Percentiles rank a stretch among this genome's conserved stretches.
These are phyloP conservation scores for Saccostrea cuccullata DNA, from an alignment of 1,140 invertebrate species.

Conservation along the genomic window DNA sequence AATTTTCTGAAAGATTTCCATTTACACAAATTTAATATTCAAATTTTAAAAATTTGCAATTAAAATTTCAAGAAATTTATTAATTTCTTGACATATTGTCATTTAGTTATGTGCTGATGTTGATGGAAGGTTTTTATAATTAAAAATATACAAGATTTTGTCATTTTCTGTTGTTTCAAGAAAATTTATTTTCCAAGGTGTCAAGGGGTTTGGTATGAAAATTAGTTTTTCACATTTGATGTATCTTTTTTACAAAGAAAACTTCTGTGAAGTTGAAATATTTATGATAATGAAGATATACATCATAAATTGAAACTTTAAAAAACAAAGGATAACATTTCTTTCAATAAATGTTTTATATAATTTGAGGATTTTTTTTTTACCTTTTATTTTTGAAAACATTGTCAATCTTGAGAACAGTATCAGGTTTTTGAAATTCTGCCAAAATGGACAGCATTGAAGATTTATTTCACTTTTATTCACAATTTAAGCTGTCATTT, in stretches of 20 bases:
- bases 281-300: conserved; percentile 28
- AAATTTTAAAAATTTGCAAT: conserved; percentile 30
- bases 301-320: conserved; percentile 2
- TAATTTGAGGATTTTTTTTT: not conserved
- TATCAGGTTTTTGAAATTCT: conserved; percentile 25
- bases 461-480: conserved; percentile 10
- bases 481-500: conserved; percentile 37
- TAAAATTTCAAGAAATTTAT: conserved; percentile 32
- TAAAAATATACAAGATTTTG: conserved; percentile 35
- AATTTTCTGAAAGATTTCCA: conserved; percentile 20
- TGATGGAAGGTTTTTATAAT: conserved; percentile 34
- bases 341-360: not conserved
- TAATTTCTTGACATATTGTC: conserved; percentile 36
- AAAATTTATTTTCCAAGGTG: conserved; percentile 31
- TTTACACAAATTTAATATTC: conserved; percentile 37
- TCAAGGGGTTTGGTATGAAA: not conserved
- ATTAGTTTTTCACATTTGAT: conserved; percentile 17
- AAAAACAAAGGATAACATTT: not conserved
- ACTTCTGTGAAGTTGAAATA: not conserved
- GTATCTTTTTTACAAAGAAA: conserved; percentile 5
- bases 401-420: not conserved
- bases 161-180: conserved; percentile 34
- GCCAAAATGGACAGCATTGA: conserved; percentile 16
- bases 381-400: not conserved
- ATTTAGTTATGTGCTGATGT: conserved; percentile 30